Evolutionary conservation across 1,140 invertebrate species (phyloP), one percentile per base, ranked within the genome.

Genomic region (Eriosoma lanigerum): DNA sequence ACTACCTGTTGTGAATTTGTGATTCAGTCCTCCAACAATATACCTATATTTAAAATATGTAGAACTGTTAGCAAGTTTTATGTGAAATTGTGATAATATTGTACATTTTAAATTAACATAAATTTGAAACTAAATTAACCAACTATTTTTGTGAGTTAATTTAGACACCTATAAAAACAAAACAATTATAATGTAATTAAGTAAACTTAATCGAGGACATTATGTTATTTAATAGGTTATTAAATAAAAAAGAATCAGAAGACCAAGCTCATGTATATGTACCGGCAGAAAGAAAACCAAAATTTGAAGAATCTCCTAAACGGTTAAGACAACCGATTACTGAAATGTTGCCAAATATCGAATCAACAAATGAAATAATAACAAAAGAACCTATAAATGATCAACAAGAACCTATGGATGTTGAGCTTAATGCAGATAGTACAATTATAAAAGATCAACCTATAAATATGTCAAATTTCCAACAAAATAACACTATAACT

Each of bases 211-310:
- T n/a, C n/a, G n/a, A n/a, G n/a, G n/a, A n/a, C n/a, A n/a, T n/a
- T n/a, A n/a, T 70, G 4, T 70, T 19, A 24, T 58, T 38, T 48
- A n/a, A 1, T 62, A 78, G 75, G n/a, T 78, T 78, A 26, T 10
- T 78, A 26, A 78, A 78, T 17, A 78, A 78, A 78, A 78, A 60
- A 60, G 75, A 78, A 78, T 78, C 21, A n/a, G 75, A 44, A 44
- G 56, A 78, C 13, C 75, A 78, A 78, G 75, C 75, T 48, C 56
- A 78, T 48, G 56, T 78, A 12, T 78, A 78, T 62, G 56, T 78
- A 6, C 75, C 75, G 62, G 13, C 56, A 26, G 75, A n/a, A 46
- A 62, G 75, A 62, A 78, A 78, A 48, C 75, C 56, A 62, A 78
- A 78, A 78, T 9, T 62, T 62, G 75, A 78, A 78, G 56, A 78